Percentiles rank a stretch among this genome's conserved stretches.
phyloP scores from a whole-genome alignment of 2,113 vertebrate species.

The Oreochromis aureus region DNA sequence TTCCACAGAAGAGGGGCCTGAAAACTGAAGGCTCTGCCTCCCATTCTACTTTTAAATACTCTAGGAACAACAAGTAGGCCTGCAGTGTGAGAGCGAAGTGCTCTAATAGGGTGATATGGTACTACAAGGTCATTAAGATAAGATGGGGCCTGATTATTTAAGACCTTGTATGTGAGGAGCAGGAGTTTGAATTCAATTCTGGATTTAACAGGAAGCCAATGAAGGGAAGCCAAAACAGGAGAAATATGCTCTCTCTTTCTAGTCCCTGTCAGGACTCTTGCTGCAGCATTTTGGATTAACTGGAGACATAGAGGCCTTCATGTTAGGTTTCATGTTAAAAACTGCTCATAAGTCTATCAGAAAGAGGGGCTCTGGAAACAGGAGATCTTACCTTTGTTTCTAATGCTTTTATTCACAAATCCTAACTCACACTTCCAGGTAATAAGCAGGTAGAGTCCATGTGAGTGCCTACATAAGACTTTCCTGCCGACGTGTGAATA shows the following conservation, averaged over 20 bases:
- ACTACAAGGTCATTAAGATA: not conserved
- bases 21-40: not conserved
- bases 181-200: not conserved
- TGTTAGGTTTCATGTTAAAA: not conserved
- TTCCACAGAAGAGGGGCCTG: not conserved
- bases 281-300: fast-evolving
- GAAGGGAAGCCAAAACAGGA: not conserved
- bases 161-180: not conserved
- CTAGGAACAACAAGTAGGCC: not conserved
- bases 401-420: not conserved
- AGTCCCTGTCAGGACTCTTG: not conserved
- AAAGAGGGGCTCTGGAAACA: not conserved
- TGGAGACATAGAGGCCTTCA: not conserved
- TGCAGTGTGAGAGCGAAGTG: fast-evolving
- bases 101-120: not conserved
- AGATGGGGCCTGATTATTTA: not conserved
- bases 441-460: not conserved
- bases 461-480: not conserved
- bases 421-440: not conserved
- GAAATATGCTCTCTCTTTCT: not conserved
- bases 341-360: not conserved
- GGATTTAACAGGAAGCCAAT: not conserved
- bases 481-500: not conserved
- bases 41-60: not conserved
- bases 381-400: not conserved